Evolutionary conservation across 2,888 invertebrate genomes (phyloP).

Genomic region (Eupeodes latifasciatus): DNA sequence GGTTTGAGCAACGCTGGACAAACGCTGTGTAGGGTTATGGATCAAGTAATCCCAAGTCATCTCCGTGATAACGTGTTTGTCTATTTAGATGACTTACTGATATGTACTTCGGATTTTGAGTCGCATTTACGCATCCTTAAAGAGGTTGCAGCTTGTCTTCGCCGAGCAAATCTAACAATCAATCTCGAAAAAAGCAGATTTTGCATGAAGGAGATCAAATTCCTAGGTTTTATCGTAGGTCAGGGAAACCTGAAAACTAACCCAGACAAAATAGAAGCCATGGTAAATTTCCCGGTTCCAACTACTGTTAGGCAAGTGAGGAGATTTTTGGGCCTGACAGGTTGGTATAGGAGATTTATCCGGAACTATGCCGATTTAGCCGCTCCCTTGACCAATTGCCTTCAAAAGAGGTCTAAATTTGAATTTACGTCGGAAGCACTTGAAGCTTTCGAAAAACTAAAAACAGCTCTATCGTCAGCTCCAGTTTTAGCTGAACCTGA

Average conservation of each 20-base stretch:
- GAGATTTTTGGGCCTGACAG: no score
- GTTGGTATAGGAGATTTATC: no score
- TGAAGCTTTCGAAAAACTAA: no score
- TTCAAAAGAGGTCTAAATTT: no score
- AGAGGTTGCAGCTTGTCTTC: not conserved
- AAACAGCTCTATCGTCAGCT: no score
- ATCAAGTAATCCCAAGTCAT: not conserved
- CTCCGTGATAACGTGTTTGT: not conserved
- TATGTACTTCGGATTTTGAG: not conserved
- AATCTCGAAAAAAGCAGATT: not conserved
- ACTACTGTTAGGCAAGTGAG: not conserved
- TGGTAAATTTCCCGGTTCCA: constrained; percentile 13
- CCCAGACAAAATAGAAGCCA: not conserved
- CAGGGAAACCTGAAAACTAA: constrained; percentile 20
- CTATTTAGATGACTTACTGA: not conserved
- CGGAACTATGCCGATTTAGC: no score
- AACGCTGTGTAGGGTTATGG: not conserved
- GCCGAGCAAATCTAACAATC: not conserved
- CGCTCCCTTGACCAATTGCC: no score
- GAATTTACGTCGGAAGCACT: no score
- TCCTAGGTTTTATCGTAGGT: constrained; percentile 15
- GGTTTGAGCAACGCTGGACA: not conserved
- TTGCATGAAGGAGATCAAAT: not conserved
- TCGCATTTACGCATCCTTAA: not conserved
- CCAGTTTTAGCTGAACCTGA: no score